These are phyloP conservation scores for Anodontia alba DNA, from an alignment of 2,888 invertebrate genomes.

Conservation along the genomic window DNA sequence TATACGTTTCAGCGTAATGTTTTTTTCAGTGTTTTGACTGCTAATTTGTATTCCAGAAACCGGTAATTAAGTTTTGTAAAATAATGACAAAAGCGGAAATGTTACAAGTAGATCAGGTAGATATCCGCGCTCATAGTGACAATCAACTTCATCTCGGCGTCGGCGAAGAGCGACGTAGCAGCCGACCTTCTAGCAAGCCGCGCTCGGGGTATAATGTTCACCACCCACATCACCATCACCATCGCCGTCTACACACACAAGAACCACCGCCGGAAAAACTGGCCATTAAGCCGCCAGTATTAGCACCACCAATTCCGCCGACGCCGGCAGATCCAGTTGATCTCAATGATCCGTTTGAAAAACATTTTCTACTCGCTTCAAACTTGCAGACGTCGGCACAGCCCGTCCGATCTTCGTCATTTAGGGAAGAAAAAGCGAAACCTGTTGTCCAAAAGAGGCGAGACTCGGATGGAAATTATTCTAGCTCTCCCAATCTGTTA, in stretches of 20 bases:
- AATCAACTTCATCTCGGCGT: constrained; percentile 14
- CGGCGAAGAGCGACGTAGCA: not conserved
- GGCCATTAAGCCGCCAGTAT: not conserved
- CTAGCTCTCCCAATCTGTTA: constrained; percentile 57
- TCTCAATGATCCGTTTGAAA: constrained; percentile 58
- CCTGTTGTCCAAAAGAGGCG: constrained; percentile 43
- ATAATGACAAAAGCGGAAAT: constrained; percentile 50
- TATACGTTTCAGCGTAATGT: too few species aligned
- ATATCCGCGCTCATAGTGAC: constrained; percentile 35
- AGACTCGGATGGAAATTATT: constrained; percentile 42
- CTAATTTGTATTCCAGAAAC: too few species aligned
- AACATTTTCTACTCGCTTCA: constrained; percentile 53
- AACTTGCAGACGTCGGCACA: constrained; percentile 11
- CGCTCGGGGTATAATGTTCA: constrained; percentile 31
- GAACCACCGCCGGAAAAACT: not conserved
- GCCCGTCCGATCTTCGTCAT: constrained; percentile 51
- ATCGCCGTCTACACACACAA: constrained; percentile 41
- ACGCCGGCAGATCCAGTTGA: not conserved
- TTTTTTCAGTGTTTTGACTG: too few species aligned
- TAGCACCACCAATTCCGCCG: not conserved
- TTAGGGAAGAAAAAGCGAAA: constrained; percentile 56
- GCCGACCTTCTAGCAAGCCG: not conserved
- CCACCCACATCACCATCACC: constrained; percentile 58
- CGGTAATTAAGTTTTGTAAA: too few species aligned
- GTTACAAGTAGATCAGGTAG: constrained; percentile 39